phyloP scores from a whole-genome alignment of 2,888 invertebrate genomes.

The Polymixis lichenea region DNA sequence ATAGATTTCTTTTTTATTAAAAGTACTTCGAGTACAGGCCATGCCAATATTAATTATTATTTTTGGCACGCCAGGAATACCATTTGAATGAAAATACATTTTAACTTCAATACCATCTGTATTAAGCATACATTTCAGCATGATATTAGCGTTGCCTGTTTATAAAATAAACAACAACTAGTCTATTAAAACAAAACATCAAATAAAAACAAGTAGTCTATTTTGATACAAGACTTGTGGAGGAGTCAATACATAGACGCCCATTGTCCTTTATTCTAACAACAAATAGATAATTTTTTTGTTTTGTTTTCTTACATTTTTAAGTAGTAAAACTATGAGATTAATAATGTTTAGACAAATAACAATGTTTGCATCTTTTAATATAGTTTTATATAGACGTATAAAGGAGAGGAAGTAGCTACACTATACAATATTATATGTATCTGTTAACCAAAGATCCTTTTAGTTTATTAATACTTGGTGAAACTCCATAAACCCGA shows the following conservation, averaged over 20 bases:
- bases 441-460: slow-evolving; percentile 10
- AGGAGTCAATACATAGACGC: not conserved
- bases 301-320: slow-evolving; percentile 32
- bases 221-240: slow-evolving; percentile 10
- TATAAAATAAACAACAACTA: not conserved
- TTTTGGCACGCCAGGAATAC: not conserved
- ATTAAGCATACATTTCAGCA: not conserved
- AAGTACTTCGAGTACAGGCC: not conserved
- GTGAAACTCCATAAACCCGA: slow-evolving; percentile 29
- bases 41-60: not conserved
- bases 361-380: slow-evolving; percentile 23
- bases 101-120: not conserved
- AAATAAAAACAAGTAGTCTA: not conserved
- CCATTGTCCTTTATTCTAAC: slow-evolving; percentile 13
- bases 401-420: slow-evolving; percentile 25
- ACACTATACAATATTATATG: slow-evolving; percentile 5
- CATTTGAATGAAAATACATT: not conserved
- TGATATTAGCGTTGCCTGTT: not conserved
- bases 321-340: slow-evolving; percentile 26
- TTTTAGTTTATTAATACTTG: not conserved
- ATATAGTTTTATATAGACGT: not conserved
- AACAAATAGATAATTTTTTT: not conserved
- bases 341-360: slow-evolving; percentile 11
- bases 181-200: not conserved
- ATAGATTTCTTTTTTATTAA: not conserved